Evolutionary conservation across 2,888 invertebrate species (phyloP), one percentile per base, ranked within the genome.

Genomic region (Argyresthia goedartella): DNA sequence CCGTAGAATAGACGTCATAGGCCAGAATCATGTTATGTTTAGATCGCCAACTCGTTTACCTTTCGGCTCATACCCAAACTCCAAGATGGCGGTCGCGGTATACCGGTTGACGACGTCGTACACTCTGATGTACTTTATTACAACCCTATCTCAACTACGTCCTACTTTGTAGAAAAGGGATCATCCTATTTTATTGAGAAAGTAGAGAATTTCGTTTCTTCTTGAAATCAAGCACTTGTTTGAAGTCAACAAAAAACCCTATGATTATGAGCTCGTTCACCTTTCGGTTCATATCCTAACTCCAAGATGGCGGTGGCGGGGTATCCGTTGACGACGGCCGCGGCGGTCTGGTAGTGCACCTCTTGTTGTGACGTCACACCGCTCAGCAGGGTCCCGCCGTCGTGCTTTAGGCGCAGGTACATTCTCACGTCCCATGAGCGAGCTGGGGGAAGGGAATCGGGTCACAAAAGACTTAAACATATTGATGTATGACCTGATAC

Each of bases 241-340:
- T 1, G 11, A 7, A 41, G 6, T 6, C 9, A 41, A 41, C 11
- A 11, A 7, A 6, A 6, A 13, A 41, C 41, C n/a, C n/a, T n/a
- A n/a, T n/a, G n/a, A n/a, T n/a, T n/a, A 3, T n/a, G n/a, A 11
- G 41, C 41, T 48, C 43, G 41, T 42, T 47, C 35, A 81, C 81
- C 73, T 58, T 60, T 53, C 1, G 63, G 56, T 55, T 72, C 62
- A 57, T 81, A 81, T 6, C 75, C 72, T 1, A 84, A 64, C 54
- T 81, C 77, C 1, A 85, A 54, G 1, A 79, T 42, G 0, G 81
- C 86, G 0, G 72, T 67, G 8, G 79, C 84, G 0, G 66, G 60
- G 51, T 65, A 67, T 1, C 75, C 77, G 53, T 81, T 69, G 45
- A 85, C 71, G 14, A 68, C 68, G 0, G 67, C 78, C 8, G 57